Base-by-base conservation (phyloP, 1,140 invertebrate species). In the Habropoda laboriosa region DNA sequence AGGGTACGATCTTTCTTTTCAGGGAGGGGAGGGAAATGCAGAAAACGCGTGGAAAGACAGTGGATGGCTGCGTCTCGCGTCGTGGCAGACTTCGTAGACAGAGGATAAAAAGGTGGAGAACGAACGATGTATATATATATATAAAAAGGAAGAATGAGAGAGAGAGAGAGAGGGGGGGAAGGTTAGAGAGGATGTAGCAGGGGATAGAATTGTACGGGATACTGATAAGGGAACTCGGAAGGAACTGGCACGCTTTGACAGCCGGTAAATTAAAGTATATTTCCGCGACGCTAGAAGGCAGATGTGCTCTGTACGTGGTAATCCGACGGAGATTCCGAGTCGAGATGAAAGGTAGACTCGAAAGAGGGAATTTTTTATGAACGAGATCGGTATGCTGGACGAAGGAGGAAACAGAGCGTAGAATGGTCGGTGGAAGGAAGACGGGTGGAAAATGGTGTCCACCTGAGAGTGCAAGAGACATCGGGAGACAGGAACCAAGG, bases 201-300 rank as follows among this genome's bases (percentile, higher is more conserved):
- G 18, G 55, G 60, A 60, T 49, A 73, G 49, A 77, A 67, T 68
- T 60, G 60, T 77, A 76, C 60, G 73, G 63, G 79, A 73, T 68
- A 70, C 83, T 81, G 83, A 85, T 85, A 85, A 85, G 83, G 79
- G 82, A 63, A 67, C 79, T 70, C 72, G 42, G 81, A 67, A 85
- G 83, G 79, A 85, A 72, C 82, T 85, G 83, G 82, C 79, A 74
- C 73, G 82, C 83, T 85, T 85, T 85, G 83, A 85, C 83, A 85
- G 83, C 83, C 82, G 66, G 83, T 85, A 85, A 85, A 85, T 85
- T 85, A 85, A 85, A 85, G 83, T 85, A 85, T 85, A 85, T 85
- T 85, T 85, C 82, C 82, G 70, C 83, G 82, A 73, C 82, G 83
- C 61, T 85, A 72, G 79, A 68, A 85, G 79, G 83, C 83, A 81